These are phyloP conservation scores for Litoditis marina DNA, from an alignment of 2,888 invertebrate genomes.

Conservation along the genomic window DNA sequence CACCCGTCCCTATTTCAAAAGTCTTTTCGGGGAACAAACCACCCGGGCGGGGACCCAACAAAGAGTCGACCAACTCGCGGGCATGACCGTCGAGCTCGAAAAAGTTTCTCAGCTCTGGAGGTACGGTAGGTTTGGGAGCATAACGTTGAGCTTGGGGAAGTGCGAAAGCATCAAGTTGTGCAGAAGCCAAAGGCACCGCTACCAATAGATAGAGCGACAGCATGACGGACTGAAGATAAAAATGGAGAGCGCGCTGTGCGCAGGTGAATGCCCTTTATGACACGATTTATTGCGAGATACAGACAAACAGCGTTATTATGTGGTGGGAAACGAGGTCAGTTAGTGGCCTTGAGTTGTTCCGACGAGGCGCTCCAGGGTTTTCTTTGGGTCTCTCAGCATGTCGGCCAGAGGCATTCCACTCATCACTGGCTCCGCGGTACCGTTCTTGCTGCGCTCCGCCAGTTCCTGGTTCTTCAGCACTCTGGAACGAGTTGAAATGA, in stretches of 20 bases:
- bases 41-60: slow-evolving; percentile 60
- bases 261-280: slow-evolving; percentile 17
- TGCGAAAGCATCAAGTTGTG: slow-evolving; percentile 46
- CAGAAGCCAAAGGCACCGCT: slow-evolving; percentile 14
- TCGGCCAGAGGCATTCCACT: slow-evolving; percentile 52
- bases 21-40: slow-evolving; percentile 61
- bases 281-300: slow-evolving; percentile 24
- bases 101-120: slow-evolving; percentile 58
- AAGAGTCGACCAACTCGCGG: slow-evolving; percentile 56
- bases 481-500: too few relatives aligned
- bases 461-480: slow-evolving; percentile 60
- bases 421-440: slow-evolving; percentile 39
- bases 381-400: slow-evolving; percentile 57
- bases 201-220: slow-evolving; percentile 28
- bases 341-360: slow-evolving; percentile 23
- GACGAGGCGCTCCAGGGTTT: slow-evolving; percentile 57
- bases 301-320: slow-evolving; percentile 20
- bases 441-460: slow-evolving; percentile 43
- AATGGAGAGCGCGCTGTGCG: slow-evolving; percentile 13
- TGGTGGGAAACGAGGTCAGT: slow-evolving; percentile 11
- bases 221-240: slow-evolving; percentile 26
- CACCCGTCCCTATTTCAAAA: slow-evolving; percentile 52
- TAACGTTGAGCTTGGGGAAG: slow-evolving; percentile 43
- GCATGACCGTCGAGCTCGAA: slow-evolving; percentile 62
- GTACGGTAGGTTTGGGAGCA: slow-evolving; percentile 59